Evolutionary conservation across 2,113 vertebrate genomes (phyloP), one percentile per base, ranked within the genome.

Genomic region (Zosterops japonicus): DNA sequence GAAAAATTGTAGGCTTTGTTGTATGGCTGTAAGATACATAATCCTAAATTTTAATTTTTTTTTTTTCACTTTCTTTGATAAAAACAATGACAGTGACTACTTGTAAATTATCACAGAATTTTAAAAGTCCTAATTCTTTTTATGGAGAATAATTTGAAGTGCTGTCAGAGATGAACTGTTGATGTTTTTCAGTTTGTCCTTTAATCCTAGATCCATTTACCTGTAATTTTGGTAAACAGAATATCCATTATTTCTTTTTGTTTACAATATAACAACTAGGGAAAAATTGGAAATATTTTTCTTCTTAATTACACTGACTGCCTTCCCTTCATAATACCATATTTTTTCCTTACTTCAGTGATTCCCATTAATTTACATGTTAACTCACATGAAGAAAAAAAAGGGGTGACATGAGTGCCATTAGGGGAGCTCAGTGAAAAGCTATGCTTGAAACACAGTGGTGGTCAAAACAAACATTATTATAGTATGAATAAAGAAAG

Each of bases 391-490:
- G 3, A 49, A 53, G n/a, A 56, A 12, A 20, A 56, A n/a, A 36
- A 42, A 39, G 12, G 39, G 5, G 1, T 35, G 8, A 41, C 8
- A 14, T 9, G 16, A 61, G 7, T 44, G 19, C 4, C 47, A 25
- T 71, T 59, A 82, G 6, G 22, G 24, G 46, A 82, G 2, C 10
- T 96, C 65, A 71, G 14, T 49, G 49, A n/a, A 90, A 95, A 85
- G 3, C 14, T 95, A 39, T 82, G 56, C 29, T 70, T 83, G 63
- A 87, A 87, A 84, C 12, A 8, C 36, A 46, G 15, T 42, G 22
- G 61, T 93, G 75, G 93, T 95, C 82, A 93, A 95, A 91, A 22
- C 47, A 94, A 91, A 87, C 28, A 65, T 61, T 39, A 64, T 57
- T 65, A 68, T 25, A 79, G 8, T 47, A 90, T 65, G 24, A 79